Conservation (phyloP, 2,113 vertebrate species). For the Athene cunicularia region DNA sequence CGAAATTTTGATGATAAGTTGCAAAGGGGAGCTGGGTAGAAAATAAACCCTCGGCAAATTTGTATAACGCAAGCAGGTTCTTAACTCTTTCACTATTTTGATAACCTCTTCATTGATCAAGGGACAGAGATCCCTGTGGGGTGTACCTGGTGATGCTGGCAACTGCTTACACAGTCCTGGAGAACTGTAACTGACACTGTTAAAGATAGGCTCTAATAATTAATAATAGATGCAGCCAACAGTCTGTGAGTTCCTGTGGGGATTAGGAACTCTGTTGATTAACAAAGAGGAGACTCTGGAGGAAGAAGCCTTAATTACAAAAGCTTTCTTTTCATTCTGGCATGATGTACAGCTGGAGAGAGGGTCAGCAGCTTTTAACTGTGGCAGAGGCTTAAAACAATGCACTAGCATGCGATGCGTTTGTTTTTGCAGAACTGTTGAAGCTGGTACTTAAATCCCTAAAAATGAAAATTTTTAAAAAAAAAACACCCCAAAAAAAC, state of each 20-base stretch:
- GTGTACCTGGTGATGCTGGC: neutral
- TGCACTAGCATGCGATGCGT: neutral
- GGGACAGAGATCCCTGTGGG: neutral
- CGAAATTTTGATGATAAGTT: accelerated
- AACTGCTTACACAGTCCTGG: neutral
- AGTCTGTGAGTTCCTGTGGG: constrained; percentile 24
- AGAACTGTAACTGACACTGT: neutral
- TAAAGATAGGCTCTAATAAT: neutral
- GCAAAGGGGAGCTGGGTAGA: neutral
- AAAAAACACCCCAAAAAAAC: no score
- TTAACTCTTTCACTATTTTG: neutral
- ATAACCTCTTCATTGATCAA: neutral
- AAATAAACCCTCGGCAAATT: neutral
- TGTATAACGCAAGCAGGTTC: neutral
- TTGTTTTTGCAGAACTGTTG: neutral
- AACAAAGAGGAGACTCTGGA: constrained; percentile 66
- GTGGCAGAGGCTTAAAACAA: neutral
- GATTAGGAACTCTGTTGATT: constrained; percentile 54
- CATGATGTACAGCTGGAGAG: neutral
- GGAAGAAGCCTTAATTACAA: constrained; percentile 60
- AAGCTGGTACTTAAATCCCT: neutral
- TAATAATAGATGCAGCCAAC: constrained; percentile 48
- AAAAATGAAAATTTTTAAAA: neutral
- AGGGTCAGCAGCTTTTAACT: neutral
- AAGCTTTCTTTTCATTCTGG: constrained; percentile 12